These are phyloP conservation scores for Rhopilema esculentum DNA, from an alignment of 30 jellyfish, hydroid and myxozoan species.

Conservation along the genomic window DNA sequence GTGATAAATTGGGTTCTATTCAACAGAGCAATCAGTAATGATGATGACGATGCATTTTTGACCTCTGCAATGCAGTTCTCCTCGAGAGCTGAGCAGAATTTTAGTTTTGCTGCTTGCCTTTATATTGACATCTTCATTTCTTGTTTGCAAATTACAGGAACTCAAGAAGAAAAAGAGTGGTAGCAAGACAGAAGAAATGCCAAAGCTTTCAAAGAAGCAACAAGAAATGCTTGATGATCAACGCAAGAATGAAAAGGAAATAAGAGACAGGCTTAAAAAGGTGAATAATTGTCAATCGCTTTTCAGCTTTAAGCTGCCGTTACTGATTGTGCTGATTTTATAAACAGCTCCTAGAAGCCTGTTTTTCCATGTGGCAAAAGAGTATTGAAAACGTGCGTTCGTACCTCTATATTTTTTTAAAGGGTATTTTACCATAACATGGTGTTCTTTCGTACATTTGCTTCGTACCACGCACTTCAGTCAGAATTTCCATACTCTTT, in stretches of 20 bases:
- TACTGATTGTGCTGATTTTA: not conserved
- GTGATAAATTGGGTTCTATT: too few species aligned
- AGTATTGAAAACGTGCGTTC: too few species aligned
- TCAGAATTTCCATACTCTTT: too few species aligned
- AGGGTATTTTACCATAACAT: too few species aligned
- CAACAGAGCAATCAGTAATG: too few species aligned
- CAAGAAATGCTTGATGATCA: constrained; percentile 72
- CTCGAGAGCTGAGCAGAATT: not conserved
- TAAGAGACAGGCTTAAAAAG: constrained; percentile 53
- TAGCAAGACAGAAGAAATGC: constrained; percentile 9
- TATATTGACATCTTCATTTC: not conserved
- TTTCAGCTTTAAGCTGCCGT: not conserved
- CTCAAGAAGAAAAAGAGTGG: constrained; percentile 78
- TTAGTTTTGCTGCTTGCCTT: not conserved
- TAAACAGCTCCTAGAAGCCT: not conserved
- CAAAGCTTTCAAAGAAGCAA: constrained; percentile 76
- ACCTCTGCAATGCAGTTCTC: too few species aligned
- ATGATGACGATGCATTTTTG: too few species aligned
- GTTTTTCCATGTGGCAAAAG: constrained; percentile 8
- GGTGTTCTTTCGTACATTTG: too few species aligned
- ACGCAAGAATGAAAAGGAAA: constrained; percentile 62
- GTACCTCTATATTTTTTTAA: too few species aligned
- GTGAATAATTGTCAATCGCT: constrained; percentile 3
- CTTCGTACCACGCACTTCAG: too few species aligned
- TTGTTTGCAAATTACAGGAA: constrained; percentile 56